Base-by-base conservation (phyloP, 2,113 vertebrate species). In the Neopipo cinnamomea region DNA sequence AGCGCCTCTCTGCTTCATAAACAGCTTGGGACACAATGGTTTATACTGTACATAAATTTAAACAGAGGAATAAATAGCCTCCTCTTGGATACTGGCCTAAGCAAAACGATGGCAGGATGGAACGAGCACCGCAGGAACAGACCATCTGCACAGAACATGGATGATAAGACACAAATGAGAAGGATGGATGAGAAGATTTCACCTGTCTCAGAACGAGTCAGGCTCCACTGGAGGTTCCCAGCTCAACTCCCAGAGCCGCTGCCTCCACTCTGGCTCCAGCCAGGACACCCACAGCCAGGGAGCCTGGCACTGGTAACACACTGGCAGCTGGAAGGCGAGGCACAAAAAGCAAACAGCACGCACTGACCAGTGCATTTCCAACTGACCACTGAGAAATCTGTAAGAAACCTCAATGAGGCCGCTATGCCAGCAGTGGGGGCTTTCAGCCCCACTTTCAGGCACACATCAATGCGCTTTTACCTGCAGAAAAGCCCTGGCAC, bases 11-110 rank as follows among this genome's bases (percentile, higher is more conserved):
- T 49, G 76, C 79, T 91, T 85, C 89, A 78, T 12, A 81, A 95
- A 96, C 91, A 96, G 95, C 82, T 68, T 2, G 3, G 88, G 90
- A 85, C 78, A 96, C 92, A 91, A 93, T 65, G 91, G 93, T 93
- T 94, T 68, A 67, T 14, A 90, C 85, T 91, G 88, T 7, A 62
- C 76, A 70, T 72, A 50, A 88, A 88, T 59, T 80, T 42, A 56
- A 88, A 23, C 53, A 67, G 82, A 72, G 37, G 74, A 84, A 95
- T 81, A 96, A 96, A 94, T 44, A 86, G 52, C 9, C 65, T 85
- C 53, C 22, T 39, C 74, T 85, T 89, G 94, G 93, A 63, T 8
- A 66, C 41, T 8, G 44, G 74, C 79, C 93, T 56, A 5, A 84
- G 90, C 46, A 85, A 77, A 41, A 55, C 0, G 53, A 77, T 33